These are phyloP conservation scores for Zosterops hypoxanthus DNA, from an alignment of 2,113 vertebrate genomes.

Conservation along the genomic window DNA sequence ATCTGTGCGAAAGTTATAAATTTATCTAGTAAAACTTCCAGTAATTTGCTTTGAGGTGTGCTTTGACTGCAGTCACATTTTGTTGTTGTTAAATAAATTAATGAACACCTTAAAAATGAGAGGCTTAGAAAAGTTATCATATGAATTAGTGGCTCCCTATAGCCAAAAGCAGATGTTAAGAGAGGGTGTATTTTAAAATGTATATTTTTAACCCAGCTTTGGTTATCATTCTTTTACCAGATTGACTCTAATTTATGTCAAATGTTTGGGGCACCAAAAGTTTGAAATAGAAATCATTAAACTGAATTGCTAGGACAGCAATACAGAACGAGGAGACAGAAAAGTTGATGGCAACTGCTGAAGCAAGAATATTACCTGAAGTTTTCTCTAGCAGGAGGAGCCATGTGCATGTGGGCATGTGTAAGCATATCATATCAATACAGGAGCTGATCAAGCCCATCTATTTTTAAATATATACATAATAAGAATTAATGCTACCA, in stretches of 20 bases:
- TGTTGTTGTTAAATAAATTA: neutral
- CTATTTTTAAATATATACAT: neutral
- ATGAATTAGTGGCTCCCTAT: neutral
- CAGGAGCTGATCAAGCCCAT: neutral
- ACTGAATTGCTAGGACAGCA: neutral
- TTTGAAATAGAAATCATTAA: neutral
- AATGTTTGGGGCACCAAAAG: neutral
- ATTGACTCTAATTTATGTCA: neutral
- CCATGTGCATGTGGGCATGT: neutral
- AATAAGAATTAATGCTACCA: neutral
- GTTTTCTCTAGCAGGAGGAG: neutral
- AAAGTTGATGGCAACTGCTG: neutral
- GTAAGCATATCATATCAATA: neutral
- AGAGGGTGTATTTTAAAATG: neutral
- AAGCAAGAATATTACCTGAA: neutral
- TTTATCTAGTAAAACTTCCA: neutral
- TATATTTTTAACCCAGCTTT: neutral
- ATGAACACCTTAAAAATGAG: neutral
- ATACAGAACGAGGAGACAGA: neutral
- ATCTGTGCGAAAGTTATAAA: neutral
- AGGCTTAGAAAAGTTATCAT: neutral
- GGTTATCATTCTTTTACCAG: neutral
- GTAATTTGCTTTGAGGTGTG: neutral
- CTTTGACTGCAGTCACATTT: neutral
- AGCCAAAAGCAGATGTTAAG: neutral